A percentile compares a stretch with the other conserved stretches of the same genome.
These are phyloP conservation scores for Umimayanthus kanabou DNA, from an alignment of 92 coral and sea anemone genomes.

Conservation along the genomic window DNA sequence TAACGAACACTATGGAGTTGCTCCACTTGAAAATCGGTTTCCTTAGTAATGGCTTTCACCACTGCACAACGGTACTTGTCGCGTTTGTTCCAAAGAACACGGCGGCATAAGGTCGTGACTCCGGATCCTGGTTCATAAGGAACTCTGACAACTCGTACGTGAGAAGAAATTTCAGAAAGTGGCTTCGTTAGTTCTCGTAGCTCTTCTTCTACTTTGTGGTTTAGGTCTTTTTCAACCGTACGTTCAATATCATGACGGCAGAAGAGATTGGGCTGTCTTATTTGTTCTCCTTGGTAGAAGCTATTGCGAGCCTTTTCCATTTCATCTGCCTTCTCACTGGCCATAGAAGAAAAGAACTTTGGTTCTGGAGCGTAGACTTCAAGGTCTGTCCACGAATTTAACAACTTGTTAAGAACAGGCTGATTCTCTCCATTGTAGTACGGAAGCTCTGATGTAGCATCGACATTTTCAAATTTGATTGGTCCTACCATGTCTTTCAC, in stretches of 20 bases:
- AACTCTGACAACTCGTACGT: conserved; percentile 49
- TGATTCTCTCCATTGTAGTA: conserved; percentile 47
- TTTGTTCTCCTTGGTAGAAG: conserved; percentile 65
- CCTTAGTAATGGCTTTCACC: conserved; percentile 45
- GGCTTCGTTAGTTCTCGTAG: conserved; percentile 35
- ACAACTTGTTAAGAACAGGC: conserved; percentile 55
- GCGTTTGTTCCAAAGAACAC: conserved; percentile 58
- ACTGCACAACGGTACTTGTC: conserved; percentile 56
- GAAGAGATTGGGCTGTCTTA: conserved; percentile 53
- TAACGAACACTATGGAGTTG: conserved; percentile 45
- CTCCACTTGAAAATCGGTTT: conserved; percentile 57
- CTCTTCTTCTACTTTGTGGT: conserved; percentile 28
- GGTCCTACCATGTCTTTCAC: conserved; percentile 65
- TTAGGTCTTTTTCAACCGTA: conserved; percentile 36
- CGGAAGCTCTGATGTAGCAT: conserved; percentile 65
- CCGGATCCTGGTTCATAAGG: conserved; percentile 70
- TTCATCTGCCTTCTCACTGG: conserved; percentile 26
- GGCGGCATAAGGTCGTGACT: conserved; percentile 64
- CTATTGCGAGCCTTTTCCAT: conserved; percentile 51
- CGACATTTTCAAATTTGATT: conserved; percentile 47
- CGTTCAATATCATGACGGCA: conserved; percentile 52
- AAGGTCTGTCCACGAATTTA: conserved; percentile 64
- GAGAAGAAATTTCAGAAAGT: conserved; percentile 25
- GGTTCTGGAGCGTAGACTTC: conserved; percentile 67
- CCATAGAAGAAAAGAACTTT: conserved; percentile 26